phyloP scores from a whole-genome alignment of 2,888 invertebrate genomes.

The Ptychoptera albimana region DNA sequence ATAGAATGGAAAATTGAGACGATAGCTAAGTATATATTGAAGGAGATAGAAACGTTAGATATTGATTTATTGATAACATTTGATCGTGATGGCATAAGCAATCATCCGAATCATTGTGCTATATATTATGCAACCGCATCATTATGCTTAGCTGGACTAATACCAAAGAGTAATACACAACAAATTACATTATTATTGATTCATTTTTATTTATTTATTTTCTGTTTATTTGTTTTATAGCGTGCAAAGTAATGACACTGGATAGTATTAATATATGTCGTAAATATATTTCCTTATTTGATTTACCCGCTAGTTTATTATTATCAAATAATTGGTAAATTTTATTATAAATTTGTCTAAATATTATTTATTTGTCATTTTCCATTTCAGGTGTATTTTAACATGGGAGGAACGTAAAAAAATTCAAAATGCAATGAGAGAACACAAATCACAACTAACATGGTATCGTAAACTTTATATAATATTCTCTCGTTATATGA shows the following conservation, averaged over 20 bases:
- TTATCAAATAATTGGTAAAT: conserved; percentile 59
- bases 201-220: not conserved
- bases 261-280: conserved; percentile 72
- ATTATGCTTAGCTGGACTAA: conserved; percentile 55
- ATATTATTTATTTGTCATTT: no score
- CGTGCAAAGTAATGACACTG: conserved; percentile 67
- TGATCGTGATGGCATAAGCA: conserved; percentile 84
- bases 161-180: conserved; percentile 51
- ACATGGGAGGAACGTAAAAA: conserved; percentile 41
- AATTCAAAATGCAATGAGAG: conserved; percentile 63
- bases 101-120: conserved; percentile 82
- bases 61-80: conserved; percentile 84
- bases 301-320: conserved; percentile 65
- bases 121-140: conserved; percentile 68
- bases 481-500: conserved; percentile 74
- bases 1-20: conserved; percentile 58
- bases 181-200: not conserved
- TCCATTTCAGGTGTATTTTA: conserved; percentile 43
- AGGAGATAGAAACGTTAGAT: conserved; percentile 53
- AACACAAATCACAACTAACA: conserved; percentile 79
- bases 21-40: conserved; percentile 43
- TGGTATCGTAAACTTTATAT: conserved; percentile 91
- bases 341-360: not conserved
- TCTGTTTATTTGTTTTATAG: conserved; percentile 33
- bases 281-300: conserved; percentile 72